phyloP scores from a whole-genome alignment of 1,140 invertebrate genomes.

The Camponotus pennsylvanicus region DNA sequence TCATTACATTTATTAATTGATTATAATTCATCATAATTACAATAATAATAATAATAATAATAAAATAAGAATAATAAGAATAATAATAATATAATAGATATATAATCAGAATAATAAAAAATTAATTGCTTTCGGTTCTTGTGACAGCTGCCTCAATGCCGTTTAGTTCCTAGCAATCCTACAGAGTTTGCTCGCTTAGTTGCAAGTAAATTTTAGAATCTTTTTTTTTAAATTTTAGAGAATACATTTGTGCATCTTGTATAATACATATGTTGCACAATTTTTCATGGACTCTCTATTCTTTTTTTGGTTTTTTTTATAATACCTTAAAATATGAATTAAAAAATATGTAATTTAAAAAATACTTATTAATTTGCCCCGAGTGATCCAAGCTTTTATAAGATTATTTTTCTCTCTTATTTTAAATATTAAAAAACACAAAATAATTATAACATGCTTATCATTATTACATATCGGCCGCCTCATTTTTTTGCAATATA shows the following conservation, averaged over 20 bases:
- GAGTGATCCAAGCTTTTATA: conserved; percentile 26
- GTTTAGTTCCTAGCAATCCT: conserved; percentile 84
- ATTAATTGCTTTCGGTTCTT: conserved; percentile 83
- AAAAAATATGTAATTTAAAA: not conserved
- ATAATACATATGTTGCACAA: conserved; percentile 44
- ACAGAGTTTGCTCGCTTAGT: conserved; percentile 81
- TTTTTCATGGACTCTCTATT: conserved; percentile 11
- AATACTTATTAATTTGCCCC: conserved; percentile 10
- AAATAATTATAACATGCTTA: conserved; percentile 24
- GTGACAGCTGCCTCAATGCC: conserved; percentile 87
- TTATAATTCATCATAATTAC: conserved; percentile 56
- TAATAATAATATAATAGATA: conserved; percentile 79
- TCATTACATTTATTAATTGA: conserved; percentile 82
- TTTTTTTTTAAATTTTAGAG: not conserved
- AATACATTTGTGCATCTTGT: conserved; percentile 29
- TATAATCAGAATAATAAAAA: conserved; percentile 81
- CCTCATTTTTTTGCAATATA: not conserved
- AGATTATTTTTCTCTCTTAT: conserved; percentile 13
- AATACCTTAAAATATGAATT: conserved; percentile 28
- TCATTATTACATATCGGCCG: not conserved
- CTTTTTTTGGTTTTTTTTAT: conserved; percentile 47
- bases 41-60: conserved; percentile 63
- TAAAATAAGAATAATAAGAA: conserved; percentile 69
- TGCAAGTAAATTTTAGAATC: conserved; percentile 7
- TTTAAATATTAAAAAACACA: not conserved